A percentile compares a stretch with the other conserved stretches of the same genome.
Conservation (phyloP, 2,113 vertebrate species). For the Megaceryle maxima region DNA sequence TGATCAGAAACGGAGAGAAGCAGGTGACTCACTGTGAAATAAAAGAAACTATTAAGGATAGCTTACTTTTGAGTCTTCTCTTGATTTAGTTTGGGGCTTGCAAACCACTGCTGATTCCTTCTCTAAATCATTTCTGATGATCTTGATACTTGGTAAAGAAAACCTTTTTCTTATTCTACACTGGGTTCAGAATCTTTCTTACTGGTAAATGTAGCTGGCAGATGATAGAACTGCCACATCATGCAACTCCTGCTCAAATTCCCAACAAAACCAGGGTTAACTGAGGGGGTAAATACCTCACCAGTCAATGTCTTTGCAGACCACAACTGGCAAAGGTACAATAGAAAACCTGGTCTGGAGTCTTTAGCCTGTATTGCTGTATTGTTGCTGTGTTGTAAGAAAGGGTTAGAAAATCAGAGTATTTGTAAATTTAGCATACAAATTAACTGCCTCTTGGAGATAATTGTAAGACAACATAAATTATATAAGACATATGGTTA, state of each 20-base stretch:
- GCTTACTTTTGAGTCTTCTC: not conserved
- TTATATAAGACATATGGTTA: not conserved
- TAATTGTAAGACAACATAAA: not conserved
- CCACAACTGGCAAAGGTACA: not conserved
- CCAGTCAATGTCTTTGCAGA: not conserved
- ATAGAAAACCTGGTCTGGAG: not conserved
- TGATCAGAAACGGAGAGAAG: not conserved
- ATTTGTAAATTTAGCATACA: not conserved
- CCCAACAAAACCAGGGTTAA: not conserved
- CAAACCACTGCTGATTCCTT: not conserved
- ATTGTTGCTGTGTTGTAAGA: not conserved
- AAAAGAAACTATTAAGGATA: not conserved
- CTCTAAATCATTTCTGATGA: not conserved
- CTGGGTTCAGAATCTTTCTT: not conserved
- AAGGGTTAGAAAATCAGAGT: not conserved
- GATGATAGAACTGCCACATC: not conserved
- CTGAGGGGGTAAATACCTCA: not conserved
- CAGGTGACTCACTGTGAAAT: not conserved
- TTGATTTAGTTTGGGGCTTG: not conserved
- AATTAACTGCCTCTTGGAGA: not conserved
- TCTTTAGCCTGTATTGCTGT: not conserved
- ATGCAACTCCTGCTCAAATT: not conserved
- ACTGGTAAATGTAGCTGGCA: not conserved
- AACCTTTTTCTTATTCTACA: not conserved
- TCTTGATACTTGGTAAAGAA: not conserved